Conservation (phyloP, 2,888 invertebrate genomes). For the Tetranychus truncatus region DNA sequence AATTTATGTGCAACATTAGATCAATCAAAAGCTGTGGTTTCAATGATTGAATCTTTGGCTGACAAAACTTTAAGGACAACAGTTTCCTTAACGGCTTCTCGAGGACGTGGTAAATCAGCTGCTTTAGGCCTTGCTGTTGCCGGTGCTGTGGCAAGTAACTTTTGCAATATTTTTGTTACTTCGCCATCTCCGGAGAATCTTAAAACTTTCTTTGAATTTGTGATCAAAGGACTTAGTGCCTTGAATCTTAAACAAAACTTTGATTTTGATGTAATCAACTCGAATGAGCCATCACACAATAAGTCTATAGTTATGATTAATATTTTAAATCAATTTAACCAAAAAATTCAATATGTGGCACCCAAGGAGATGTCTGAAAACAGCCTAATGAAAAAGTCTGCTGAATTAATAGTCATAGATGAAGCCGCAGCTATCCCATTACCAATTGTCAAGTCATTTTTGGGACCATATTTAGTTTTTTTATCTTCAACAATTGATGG, state of each 20-base stretch:
- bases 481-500: conserved; percentile 93
- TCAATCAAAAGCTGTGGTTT: conserved; percentile 71
- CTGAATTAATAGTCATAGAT: conserved; percentile 86
- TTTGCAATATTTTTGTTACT: conserved; percentile 87
- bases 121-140: conserved; percentile 77
- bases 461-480: conserved; percentile 78
- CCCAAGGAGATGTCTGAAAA: conserved; percentile 65
- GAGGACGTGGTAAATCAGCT: conserved; percentile 96
- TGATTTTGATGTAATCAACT: conserved; percentile 82
- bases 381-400: conserved; percentile 38
- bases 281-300: conserved; percentile 86
- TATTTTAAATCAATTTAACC: conserved; percentile 68
- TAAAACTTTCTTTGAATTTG: conserved; percentile 88
- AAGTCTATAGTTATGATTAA: conserved; percentile 78
- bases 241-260: conserved; percentile 71
- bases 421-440: conserved; percentile 98
- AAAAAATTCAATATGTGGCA: conserved; percentile 91
- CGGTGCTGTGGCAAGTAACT: conserved; percentile 46
- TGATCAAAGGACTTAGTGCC: conserved; percentile 83
- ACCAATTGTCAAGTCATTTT: conserved; percentile 67
- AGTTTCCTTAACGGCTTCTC: conserved; percentile 79
- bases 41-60: conserved; percentile 82
- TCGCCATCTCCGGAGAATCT: conserved; percentile 96
- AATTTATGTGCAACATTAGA: conserved; percentile 78
- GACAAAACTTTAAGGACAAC: conserved; percentile 75